Base-by-base conservation (phyloP, 2,888 invertebrate genomes). In the Clistopyga incitator region DNA sequence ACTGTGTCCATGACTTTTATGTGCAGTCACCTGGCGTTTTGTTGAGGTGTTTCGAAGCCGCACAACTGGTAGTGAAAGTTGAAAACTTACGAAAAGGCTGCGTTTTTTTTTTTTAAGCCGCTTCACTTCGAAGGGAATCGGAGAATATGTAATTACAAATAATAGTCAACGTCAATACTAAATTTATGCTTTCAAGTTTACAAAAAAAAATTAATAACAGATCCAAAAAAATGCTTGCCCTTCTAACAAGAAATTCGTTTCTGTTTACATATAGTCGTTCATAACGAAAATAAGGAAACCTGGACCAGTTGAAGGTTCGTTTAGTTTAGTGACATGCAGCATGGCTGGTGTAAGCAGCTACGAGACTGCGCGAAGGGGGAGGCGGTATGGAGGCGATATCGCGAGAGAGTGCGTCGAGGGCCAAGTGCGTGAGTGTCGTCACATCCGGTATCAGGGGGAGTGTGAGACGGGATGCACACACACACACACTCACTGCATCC, bases 401-500 rank as follows among this genome's bases (percentile, higher is more conserved):
- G 75, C 64, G 74, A 71, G 65, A 72, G 71, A 59, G 81, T 88
- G 87, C 86, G 89, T 89, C 88, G 88, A 78, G 74, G 90, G 90
- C 89, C 90, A 90, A 90, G 89, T 90, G 89, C 89, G 88, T 87
- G 90, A 90, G 88, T 89, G 90, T 90, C 90, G 89, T 90, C 90
- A 90, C 89, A 89, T 90, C 90, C 90, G 90, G 90, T 88, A 89
- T 86, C 89, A 87, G 85, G 87, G 88, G 88, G 88, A 56, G 25
- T 64, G 68, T 42, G 71, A 65, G 65, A 76, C 65, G 70, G 70
- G 59, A 82, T 67, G 82, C 59, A 72, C 50, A 59, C 67, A 65
- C 56, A 64, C 77, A 45, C 59, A 50, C 47, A 47, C 75, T 75
- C 34, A 18, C n/a, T 61, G 64, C 50, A 50, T 20, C 23, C 34